Base-by-base conservation (phyloP, 2,797 vertebrate genomes). In the Pangasius sanitwongsei region DNA sequence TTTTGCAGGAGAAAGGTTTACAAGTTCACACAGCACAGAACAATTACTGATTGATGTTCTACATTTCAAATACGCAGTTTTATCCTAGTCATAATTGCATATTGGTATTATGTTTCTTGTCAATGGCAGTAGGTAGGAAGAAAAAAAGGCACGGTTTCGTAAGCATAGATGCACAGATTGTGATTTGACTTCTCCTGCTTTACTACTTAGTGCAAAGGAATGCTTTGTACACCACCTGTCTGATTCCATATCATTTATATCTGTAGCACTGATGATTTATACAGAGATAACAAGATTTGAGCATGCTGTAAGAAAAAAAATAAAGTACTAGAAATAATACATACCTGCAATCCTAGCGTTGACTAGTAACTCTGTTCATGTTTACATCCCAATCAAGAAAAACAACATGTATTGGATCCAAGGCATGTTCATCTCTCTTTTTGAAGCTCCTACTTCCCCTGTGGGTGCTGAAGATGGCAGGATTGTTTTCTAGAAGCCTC, bases 401-500 rank as follows among this genome's bases (percentile, higher is more conserved):
- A 75, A 16, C 61, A 57, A 50, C 37, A 90, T 88, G 86, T 44
- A 48, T 89, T 86, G 94, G n/a, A 50, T 92, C 90, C 89, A 92
- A 90, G 90, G 91, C 89, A 93, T 93, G 88, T 92, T 93, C 72
- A 86, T 88, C 48, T 86, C 59, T 85, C 16, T 67, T 53, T 92
- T 91, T 65, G 83, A 70, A 85, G 69, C 63, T 85, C 12, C 3
- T 82, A 9, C 63, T 44, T 85, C 20, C 61, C 72, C 59, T 82
- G 31, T 88, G 75, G 88, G 67, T 88, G 93, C 90, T 93, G 92
- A 92, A 89, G 90, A 92, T 92, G 91, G 90, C 87, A 91, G 94
- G 92, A 93, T 91, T 93, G 94, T 94, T 95, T 94, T 96, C 95
- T 92, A 95, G 95, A 96, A 96, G 93, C 95, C 96, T 96, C 96